Evolutionary conservation across 2,113 vertebrate genomes (phyloP).

Genomic region (Benitochromis conjunctus): DNA sequence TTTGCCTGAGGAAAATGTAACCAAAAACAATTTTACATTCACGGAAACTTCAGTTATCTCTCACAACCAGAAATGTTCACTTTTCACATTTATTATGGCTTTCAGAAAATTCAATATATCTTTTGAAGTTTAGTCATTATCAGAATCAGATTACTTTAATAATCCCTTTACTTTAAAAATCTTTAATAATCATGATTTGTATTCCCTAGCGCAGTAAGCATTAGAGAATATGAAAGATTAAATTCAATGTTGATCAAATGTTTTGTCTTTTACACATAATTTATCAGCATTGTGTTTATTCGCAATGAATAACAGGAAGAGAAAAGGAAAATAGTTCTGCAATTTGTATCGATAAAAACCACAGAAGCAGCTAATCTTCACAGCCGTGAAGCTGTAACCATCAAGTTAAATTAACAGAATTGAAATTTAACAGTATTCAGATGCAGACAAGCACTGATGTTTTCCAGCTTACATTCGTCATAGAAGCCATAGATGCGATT

Average conservation of each 20-base stretch:
- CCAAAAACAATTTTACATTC: background rate
- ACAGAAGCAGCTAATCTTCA: background rate
- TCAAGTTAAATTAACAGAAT: background rate
- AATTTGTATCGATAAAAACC: background rate
- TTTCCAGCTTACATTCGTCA: constrained; percentile 85
- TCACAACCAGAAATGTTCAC: background rate
- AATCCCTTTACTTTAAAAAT: too few species aligned
- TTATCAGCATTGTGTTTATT: background rate
- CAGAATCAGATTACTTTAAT: background rate
- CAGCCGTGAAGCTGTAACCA: background rate
- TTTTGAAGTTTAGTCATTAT: background rate
- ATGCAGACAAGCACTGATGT: background rate
- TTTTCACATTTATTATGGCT: background rate
- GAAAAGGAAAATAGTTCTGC: background rate
- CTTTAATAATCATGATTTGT: background rate
- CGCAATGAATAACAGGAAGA: background rate
- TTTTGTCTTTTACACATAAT: background rate
- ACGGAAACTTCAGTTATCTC: background rate
- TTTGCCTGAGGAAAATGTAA: constrained; percentile 76
- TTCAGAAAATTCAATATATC: background rate
- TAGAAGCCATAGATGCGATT: constrained; percentile 97
- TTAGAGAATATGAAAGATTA: background rate
- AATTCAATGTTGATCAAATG: background rate
- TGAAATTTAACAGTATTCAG: background rate
- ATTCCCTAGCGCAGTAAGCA: background rate